Base-by-base conservation (phyloP, 2,888 invertebrate species). In the Amphimallon solstitiale region DNA sequence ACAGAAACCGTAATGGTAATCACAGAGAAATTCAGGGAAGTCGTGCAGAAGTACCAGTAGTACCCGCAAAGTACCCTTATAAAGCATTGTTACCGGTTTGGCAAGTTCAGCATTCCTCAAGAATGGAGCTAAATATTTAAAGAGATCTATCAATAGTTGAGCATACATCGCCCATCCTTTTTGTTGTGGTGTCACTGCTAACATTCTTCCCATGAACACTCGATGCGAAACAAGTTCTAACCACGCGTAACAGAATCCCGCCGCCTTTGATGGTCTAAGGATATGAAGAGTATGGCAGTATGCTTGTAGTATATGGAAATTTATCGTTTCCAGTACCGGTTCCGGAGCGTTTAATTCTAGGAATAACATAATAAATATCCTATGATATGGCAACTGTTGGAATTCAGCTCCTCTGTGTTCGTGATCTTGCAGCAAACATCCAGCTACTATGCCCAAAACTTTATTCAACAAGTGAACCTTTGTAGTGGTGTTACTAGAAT, bases 201-300 rank as follows among this genome's bases (percentile, higher is more conserved):
- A 85, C 84, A 98, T 94, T 62, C 96, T 87, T 60, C 96, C 97
- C 77, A 99, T 92, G 82, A 98, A 98, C 0, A 95, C 92, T 62
- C 98, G 89, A 83, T 99, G 98, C 0, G 98, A 97, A 40, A 99
- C 93, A 49, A 99, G 85, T 82, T 99, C 99, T 65, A 99, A 85
- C 99, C 99, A 99, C 1, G 98, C 95, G 82, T 95, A 99, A 65
- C 97, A 93, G 83, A 99, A 99, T 0, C 95, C 97, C 0, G 99
- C 97, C 0, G 95, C 97, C 74, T 95, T 92, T 48, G 91, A 89
- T 7, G 99, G 99, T 64, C 96, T 88, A 71, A 99, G 85, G 74
- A 97, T 92, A 78, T 97, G 97, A 72, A 98, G 88, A 0, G 96
- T 95, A 83, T 98, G 96, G 80, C 97, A 97, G 83, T 97, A 98